These are phyloP conservation scores for Hucho hucho DNA, from an alignment of 2,113 vertebrate genomes.

Conservation along the genomic window DNA sequence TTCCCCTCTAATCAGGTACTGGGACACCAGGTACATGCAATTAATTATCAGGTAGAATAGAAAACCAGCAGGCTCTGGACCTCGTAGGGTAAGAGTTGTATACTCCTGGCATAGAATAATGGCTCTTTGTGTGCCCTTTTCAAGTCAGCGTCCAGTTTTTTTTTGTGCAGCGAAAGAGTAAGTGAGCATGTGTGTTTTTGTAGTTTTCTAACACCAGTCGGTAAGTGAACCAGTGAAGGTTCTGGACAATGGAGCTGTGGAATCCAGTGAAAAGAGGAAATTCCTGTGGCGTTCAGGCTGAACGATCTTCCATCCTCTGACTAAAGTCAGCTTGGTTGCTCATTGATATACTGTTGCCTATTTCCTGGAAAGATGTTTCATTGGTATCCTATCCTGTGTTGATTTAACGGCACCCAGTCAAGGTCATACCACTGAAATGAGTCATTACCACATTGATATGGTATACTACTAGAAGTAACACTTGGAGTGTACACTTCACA, in stretches of 20 bases:
- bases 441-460: neutral
- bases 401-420: neutral
- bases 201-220: conserved; percentile 1
- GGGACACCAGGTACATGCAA: too few species aligned
- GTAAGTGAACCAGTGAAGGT: neutral
- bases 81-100: neutral
- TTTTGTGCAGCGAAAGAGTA: conserved; percentile 16
- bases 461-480: neutral
- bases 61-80: too few species aligned
- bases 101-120: conserved; percentile 2
- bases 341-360: neutral
- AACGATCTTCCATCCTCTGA: neutral
- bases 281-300: neutral
- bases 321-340: neutral
- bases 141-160: neutral
- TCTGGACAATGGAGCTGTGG: neutral
- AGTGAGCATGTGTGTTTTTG: conserved; percentile 7
- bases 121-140: conserved; percentile 24
- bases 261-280: neutral
- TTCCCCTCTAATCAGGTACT: too few species aligned
- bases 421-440: neutral
- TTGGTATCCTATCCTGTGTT: neutral
- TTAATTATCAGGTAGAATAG: too few species aligned
- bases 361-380: neutral
- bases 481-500: neutral